Percentiles rank a stretch among this genome's conserved stretches.
These are phyloP conservation scores for Taenioides sp. DNA, from an alignment of 2,797 vertebrate species.

Conservation along the genomic window DNA sequence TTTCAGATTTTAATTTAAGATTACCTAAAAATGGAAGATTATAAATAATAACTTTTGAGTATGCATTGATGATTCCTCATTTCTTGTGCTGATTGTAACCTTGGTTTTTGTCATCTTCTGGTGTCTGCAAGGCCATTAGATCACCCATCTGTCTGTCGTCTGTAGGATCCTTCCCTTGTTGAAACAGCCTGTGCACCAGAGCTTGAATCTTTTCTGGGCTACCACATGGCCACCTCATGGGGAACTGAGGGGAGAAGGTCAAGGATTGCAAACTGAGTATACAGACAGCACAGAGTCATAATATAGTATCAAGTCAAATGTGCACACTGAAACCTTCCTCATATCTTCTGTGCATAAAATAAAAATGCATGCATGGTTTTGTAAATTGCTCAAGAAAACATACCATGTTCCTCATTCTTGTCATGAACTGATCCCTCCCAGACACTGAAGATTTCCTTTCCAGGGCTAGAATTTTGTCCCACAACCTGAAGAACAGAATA, in stretches of 20 bases:
- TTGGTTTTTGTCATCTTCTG: constrained; percentile 25
- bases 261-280: constrained; percentile 24
- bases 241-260: constrained; percentile 65
- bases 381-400: constrained; percentile 36
- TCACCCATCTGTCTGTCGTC: constrained; percentile 42
- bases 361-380: constrained; percentile 28
- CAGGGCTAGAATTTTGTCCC: constrained; percentile 65
- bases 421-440: constrained; percentile 69
- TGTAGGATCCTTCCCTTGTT: constrained; percentile 48
- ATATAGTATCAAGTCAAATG: neutral
- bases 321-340: constrained; percentile 4
- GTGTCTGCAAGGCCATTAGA: constrained; percentile 29
- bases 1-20: constrained; percentile 39
- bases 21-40: constrained; percentile 10
- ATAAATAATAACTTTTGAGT: neutral
- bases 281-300: neutral
- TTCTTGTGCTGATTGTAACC: constrained; percentile 46
- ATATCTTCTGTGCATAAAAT: neutral
- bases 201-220: constrained; percentile 53
- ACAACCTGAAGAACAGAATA: constrained; percentile 64
- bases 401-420: constrained; percentile 75
- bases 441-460: constrained; percentile 55
- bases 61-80: neutral
- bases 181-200: constrained; percentile 53
- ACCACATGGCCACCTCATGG: constrained; percentile 50